These are phyloP conservation scores for Eulemur macaco DNA, from an alignment of 2,113 vertebrate genomes.

Conservation along the genomic window DNA sequence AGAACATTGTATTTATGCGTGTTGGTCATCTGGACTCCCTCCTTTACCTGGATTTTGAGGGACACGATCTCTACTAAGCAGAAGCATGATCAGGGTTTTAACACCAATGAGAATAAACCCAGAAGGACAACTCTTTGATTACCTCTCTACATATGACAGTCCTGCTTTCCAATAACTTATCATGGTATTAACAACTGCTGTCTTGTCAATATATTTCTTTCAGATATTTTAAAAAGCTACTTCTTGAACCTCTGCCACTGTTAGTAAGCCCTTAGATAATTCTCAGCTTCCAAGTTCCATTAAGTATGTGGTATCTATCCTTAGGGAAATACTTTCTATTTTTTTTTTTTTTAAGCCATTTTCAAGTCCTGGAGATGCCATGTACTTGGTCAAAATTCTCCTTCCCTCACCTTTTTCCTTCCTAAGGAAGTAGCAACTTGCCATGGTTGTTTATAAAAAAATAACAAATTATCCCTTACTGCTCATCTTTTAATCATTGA, in stretches of 20 bases:
- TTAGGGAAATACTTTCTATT: not conserved
- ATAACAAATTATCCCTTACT: not conserved
- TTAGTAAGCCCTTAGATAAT: not conserved
- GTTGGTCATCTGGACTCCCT: not conserved
- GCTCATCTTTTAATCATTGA: not conserved
- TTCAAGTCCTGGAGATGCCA: not conserved
- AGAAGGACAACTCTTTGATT: not conserved
- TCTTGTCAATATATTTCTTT: not conserved
- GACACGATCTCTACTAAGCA: not conserved
- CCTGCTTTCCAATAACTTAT: not conserved
- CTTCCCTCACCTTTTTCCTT: not conserved
- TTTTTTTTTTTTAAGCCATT: not conserved
- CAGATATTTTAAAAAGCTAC: not conserved
- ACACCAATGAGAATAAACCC: not conserved
- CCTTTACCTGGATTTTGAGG: not conserved
- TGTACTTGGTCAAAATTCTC: not conserved
- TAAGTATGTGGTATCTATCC: not conserved
- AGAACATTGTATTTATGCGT: not conserved
- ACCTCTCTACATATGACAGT: not conserved
- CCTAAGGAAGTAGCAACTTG: not conserved
- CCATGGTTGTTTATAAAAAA: not conserved
- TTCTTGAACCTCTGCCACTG: not conserved
- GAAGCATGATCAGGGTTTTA: not conserved
- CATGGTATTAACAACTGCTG: not conserved
- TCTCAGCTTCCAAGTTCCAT: not conserved